Evolutionary conservation across 2,113 vertebrate species (phyloP).

Genomic region (Syrmaticus mikado): DNA sequence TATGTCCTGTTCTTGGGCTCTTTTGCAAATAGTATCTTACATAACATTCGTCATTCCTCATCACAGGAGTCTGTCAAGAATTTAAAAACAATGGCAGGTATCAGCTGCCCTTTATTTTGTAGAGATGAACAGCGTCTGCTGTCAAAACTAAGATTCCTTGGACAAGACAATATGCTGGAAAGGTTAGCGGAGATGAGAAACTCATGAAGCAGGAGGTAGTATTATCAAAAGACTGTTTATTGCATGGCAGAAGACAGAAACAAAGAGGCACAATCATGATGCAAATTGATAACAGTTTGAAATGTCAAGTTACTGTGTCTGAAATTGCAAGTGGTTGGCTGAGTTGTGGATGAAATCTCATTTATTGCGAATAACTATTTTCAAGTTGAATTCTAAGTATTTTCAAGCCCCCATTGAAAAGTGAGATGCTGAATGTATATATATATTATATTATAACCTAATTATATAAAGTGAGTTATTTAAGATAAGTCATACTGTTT

Average conservation of each 20-base stretch:
- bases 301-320: background rate
- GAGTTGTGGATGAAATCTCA: background rate
- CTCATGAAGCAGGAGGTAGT: background rate
- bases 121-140: background rate
- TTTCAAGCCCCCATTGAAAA: background rate
- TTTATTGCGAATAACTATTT: background rate
- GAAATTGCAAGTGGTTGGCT: background rate
- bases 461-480: background rate
- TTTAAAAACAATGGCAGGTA: background rate
- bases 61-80: background rate
- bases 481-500: background rate
- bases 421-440: background rate
- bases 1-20: constrained; percentile 25
- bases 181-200: background rate
- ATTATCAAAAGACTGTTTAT: background rate
- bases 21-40: constrained; percentile 17
- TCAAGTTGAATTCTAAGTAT: background rate
- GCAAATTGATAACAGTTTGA: background rate
- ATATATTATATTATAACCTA: background rate
- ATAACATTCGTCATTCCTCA: background rate
- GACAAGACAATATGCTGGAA: background rate
- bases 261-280: background rate
- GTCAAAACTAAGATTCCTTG: background rate
- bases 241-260: background rate
- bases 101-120: background rate